Conservation (phyloP, 2,113 vertebrate genomes). For the Gallinago media region DNA sequence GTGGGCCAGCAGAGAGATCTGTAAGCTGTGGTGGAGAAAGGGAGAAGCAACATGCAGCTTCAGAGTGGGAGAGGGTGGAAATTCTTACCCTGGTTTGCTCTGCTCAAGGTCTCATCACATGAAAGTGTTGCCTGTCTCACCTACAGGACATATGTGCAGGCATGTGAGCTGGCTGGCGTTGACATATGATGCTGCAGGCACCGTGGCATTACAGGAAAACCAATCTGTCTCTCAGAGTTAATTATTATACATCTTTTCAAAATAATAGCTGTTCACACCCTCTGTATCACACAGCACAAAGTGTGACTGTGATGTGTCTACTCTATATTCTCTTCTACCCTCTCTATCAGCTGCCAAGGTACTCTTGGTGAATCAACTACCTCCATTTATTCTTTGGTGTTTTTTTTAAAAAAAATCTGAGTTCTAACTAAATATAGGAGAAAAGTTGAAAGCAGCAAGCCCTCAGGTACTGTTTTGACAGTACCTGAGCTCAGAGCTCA, state of each 20-base stretch:
- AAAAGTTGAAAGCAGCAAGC: background rate
- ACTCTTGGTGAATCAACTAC: background rate
- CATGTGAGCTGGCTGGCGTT: background rate
- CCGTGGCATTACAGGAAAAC: background rate
- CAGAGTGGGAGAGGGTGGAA: background rate
- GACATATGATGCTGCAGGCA: background rate
- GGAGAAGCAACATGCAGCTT: background rate
- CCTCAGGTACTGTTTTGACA: background rate
- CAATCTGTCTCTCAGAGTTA: background rate
- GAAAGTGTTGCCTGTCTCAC: background rate
- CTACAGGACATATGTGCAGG: background rate
- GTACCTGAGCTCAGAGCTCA: background rate
- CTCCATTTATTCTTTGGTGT: background rate
- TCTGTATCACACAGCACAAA: background rate
- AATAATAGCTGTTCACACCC: background rate
- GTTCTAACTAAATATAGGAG: background rate
- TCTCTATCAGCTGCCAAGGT: background rate
- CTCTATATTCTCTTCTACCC: background rate
- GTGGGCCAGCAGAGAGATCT: background rate
- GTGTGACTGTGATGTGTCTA: background rate
- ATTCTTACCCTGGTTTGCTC: background rate
- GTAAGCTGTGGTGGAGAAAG: background rate
- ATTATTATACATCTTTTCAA: background rate
- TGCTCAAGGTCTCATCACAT: background rate
- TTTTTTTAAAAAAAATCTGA: background rate